Percentiles rank a stretch among this genome's conserved stretches.
Conservation (phyloP, 2,888 invertebrate species). For the Mylabris sibirica region DNA sequence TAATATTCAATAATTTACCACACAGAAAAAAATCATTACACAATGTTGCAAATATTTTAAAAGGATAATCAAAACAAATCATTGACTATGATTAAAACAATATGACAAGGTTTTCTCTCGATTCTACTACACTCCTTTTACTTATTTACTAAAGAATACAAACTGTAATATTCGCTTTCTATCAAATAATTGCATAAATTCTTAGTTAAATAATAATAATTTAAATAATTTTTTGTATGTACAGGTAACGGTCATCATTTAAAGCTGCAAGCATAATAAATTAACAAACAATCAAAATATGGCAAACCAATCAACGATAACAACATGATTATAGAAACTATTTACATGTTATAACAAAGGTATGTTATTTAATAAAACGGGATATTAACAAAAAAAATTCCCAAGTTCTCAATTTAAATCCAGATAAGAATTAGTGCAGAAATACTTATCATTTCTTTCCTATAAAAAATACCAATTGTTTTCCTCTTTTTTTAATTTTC, state of each 20-base stretch:
- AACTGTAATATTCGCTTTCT: not conserved
- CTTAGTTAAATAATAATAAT: not conserved
- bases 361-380: constrained; percentile 4
- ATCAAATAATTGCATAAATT: not conserved
- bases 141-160: not conserved
- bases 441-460: not conserved
- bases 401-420: not conserved
- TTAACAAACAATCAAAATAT: not conserved
- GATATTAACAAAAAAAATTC: not conserved
- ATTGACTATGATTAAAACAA: not conserved
- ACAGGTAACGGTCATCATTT: constrained; percentile 41
- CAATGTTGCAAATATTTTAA: constrained; percentile 23
- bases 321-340: not conserved
- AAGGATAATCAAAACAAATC: constrained; percentile 13
- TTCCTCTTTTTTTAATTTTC: not conserved
- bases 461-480: not conserved
- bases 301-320: not conserved
- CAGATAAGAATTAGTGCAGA: constrained; percentile 10
- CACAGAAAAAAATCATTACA: not conserved
- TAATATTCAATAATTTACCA: not conserved
- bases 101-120: constrained; percentile 1
- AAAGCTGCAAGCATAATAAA: constrained; percentile 35
- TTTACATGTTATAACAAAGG: not conserved
- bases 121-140: constrained; percentile 5
- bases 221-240: not conserved